Conservation (phyloP, 2,888 invertebrate genomes). For the Alviniconcha strummeri region DNA sequence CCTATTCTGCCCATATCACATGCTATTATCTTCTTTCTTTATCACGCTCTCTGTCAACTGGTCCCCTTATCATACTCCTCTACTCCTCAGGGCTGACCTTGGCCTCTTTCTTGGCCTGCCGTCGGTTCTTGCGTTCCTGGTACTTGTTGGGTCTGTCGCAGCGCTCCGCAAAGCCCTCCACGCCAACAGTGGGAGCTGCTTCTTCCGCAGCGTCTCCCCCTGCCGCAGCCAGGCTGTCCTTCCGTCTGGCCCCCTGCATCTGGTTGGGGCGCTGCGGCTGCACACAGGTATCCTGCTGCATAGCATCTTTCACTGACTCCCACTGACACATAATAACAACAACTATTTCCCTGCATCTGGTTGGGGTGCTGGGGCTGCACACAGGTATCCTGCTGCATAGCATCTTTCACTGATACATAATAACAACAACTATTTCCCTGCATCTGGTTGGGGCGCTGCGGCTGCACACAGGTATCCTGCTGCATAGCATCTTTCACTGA, state of each 20-base stretch:
- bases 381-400: too few relatives aligned
- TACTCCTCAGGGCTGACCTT: conserved; percentile 46
- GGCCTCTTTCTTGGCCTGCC: conserved; percentile 59
- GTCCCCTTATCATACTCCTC: background rate
- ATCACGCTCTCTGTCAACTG: too few relatives aligned
- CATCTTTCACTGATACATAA: too few relatives aligned
- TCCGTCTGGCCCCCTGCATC: conserved; percentile 51
- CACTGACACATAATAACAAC: too few relatives aligned
- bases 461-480: too few relatives aligned
- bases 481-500: too few relatives aligned
- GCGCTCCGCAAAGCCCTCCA: conserved; percentile 40
- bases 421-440: conserved; percentile 30
- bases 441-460: conserved; percentile 42
- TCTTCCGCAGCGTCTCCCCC: conserved; percentile 37
- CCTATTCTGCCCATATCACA: too few relatives aligned
- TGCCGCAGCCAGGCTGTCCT: conserved; percentile 45
- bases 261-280: conserved; percentile 61
- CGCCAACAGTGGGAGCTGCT: conserved; percentile 33
- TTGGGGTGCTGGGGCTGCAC: conserved; percentile 31
- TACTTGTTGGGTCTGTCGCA: conserved; percentile 65
- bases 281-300: background rate
- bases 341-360: conserved; percentile 41
- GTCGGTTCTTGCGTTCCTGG: conserved; percentile 66
- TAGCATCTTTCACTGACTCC: too few relatives aligned
- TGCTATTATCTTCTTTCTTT: too few relatives aligned